phyloP scores from a whole-genome alignment of 1,140 invertebrate species.

The Ips nitidus region DNA sequence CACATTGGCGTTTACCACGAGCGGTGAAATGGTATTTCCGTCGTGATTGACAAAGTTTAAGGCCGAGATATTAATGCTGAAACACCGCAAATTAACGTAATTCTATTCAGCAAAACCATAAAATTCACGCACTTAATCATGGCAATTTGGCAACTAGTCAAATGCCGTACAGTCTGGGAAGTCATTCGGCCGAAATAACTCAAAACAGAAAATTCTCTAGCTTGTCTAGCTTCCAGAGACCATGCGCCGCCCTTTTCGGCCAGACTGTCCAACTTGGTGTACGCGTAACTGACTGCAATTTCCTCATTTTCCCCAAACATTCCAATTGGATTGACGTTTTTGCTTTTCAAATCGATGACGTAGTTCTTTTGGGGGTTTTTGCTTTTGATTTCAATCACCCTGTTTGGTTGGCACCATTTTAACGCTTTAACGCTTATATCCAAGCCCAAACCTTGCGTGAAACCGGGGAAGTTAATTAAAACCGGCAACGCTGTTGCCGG shows the following conservation, averaged over 20 bases:
- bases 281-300: constrained; percentile 32
- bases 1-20: constrained; percentile 46
- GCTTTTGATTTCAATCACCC: constrained; percentile 61
- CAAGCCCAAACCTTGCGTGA: constrained; percentile 58
- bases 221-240: constrained; percentile 44
- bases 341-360: constrained; percentile 49
- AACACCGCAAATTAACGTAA: constrained; percentile 27
- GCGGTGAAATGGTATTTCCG: constrained; percentile 32
- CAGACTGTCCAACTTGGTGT: constrained; percentile 20
- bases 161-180: constrained; percentile 39
- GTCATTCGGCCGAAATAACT: constrained; percentile 63
- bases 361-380: constrained; percentile 58
- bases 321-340: constrained; percentile 45
- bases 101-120: neutral
- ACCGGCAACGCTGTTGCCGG: constrained; percentile 54
- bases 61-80: constrained; percentile 41
- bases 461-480: constrained; percentile 72
- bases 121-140: constrained; percentile 58
- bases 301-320: constrained; percentile 3
- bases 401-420: constrained; percentile 56
- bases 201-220: constrained; percentile 52
- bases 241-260: constrained; percentile 42
- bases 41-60: constrained; percentile 40
- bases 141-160: constrained; percentile 55
- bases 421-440: constrained; percentile 60